Evolutionary conservation across 2,888 invertebrate genomes (phyloP), one percentile per base, ranked within the genome.

Genomic region (Stomorhina lunata): DNA sequence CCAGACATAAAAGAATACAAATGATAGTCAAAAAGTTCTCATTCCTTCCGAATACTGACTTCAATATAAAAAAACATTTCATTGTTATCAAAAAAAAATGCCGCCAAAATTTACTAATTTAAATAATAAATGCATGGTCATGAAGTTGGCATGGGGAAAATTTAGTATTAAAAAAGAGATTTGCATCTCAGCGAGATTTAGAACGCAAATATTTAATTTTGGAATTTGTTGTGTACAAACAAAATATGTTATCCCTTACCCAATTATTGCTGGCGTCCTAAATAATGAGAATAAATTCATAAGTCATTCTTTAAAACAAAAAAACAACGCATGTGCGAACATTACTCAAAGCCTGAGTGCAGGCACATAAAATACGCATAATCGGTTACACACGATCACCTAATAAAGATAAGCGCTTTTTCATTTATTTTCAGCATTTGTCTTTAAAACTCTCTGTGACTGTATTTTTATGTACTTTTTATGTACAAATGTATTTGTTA

Each of bases 391-490:
- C 61, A 69, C 68, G 76, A 69, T 77, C 61, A 15, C 37, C 76
- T 68, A 77, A 77, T 68, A 77, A 63, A 69, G 61, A 69, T 68
- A 53, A 77, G 20, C 59, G 43, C 15, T 29, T 61, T 77, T 63
- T 34, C 50, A 77, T 69, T 69, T 68, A 43, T 63, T 43, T 34
- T 25, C 34, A 40, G 15, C 50, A 66, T 75, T 34, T 75, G 65
- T 66, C 43, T 66, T 10, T 15, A 10, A 29, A 27, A 17, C 32
- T n/a, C 25, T 55, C 2, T 7, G 34, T 15, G 48, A 61, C 68
- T 29, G 40, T 10, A 63, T 50, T 32, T 25, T 7, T 25, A 55
- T 10, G 15, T 6, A 10, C 6, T 32, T 57, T 37, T 22, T 15
- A 15, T 55, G 27, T 17, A 15, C 2, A 55, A n/a, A n/a, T n/a